These are phyloP conservation scores for Bungarus multicinctus DNA, from an alignment of 2,113 vertebrate genomes.

Conservation along the genomic window DNA sequence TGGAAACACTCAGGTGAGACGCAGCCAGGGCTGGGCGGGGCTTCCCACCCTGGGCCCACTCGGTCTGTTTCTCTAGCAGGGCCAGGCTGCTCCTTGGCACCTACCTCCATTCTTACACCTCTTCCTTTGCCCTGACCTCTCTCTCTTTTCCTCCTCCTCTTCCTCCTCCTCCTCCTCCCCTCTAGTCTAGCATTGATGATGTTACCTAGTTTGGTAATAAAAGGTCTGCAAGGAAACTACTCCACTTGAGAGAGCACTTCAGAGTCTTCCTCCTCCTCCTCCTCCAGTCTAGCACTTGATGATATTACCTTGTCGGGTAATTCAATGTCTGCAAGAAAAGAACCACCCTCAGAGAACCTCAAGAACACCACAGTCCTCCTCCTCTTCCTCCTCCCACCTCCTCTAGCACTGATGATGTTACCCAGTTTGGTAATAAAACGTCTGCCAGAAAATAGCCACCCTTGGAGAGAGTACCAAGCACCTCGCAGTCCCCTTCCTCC, in stretches of 20 bases:
- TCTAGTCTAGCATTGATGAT: too few relatives aligned
- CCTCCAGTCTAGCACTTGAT: background rate
- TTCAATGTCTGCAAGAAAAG: background rate
- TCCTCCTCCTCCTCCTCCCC: background rate
- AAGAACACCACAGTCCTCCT: background rate
- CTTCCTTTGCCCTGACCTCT: background rate
- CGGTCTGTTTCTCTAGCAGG: background rate
- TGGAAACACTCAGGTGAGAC: constrained; percentile 92
- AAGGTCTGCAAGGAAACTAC: too few relatives aligned
- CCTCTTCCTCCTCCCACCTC: background rate
- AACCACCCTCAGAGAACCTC: background rate
- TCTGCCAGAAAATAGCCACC: too few relatives aligned
- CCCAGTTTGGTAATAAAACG: too few relatives aligned
- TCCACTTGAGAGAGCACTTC: too few relatives aligned
- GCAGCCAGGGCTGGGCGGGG: constrained; percentile 21
- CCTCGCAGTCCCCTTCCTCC: background rate
- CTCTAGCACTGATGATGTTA: too few relatives aligned
- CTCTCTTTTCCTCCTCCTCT: background rate
- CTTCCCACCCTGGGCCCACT: constrained; percentile 10
- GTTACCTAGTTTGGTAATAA: too few relatives aligned
- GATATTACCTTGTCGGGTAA: background rate
- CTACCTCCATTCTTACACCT: background rate
- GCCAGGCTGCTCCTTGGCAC: background rate
- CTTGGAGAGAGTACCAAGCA: background rate
- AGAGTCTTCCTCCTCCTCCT: background rate